phyloP scores from a whole-genome alignment of 2,888 invertebrate genomes.

The Halictus quadricinctus region DNA sequence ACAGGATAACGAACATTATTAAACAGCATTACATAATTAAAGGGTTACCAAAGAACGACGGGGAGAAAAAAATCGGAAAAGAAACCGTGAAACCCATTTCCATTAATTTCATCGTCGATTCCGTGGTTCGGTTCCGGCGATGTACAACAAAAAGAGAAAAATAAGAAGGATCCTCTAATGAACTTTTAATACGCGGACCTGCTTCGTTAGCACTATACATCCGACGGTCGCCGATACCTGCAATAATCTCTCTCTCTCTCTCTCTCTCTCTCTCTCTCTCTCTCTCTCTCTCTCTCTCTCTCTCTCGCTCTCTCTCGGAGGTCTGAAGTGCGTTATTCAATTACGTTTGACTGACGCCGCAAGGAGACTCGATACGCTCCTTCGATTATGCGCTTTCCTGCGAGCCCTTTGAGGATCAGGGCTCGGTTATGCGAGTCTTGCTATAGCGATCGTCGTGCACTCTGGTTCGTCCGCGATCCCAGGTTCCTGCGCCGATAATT shows the following conservation, averaged over 20 bases:
- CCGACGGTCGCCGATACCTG: neutral
- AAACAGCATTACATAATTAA: slow-evolving; percentile 12
- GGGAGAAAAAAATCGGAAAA: neutral
- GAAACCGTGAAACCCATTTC: neutral
- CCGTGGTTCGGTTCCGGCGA: neutral
- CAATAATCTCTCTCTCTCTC: neutral
- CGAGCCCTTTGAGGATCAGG: slow-evolving; percentile 4
- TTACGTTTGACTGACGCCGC: slow-evolving; percentile 23
- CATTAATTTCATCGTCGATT: neutral
- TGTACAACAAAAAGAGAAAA: neutral
- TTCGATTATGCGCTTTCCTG: slow-evolving; percentile 4
- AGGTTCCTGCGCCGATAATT: slow-evolving; percentile 24
- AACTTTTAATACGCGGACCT: neutral
- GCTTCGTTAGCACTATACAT: slow-evolving; percentile 8
- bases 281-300: neutral
- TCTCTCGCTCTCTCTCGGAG: neutral
- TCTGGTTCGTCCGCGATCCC: slow-evolving; percentile 18
- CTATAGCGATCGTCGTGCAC: slow-evolving; percentile 12
- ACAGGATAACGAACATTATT: slow-evolving; percentile 8
- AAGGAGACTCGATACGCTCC: slow-evolving; percentile 1
- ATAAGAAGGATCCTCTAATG: neutral
- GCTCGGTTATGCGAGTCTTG: neutral
- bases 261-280: neutral
- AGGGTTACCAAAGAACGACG: neutral
- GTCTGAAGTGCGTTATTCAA: slow-evolving; percentile 13